Evolutionary conservation across 2,113 vertebrate species (phyloP).

Genomic region (Alosa alosa): DNA sequence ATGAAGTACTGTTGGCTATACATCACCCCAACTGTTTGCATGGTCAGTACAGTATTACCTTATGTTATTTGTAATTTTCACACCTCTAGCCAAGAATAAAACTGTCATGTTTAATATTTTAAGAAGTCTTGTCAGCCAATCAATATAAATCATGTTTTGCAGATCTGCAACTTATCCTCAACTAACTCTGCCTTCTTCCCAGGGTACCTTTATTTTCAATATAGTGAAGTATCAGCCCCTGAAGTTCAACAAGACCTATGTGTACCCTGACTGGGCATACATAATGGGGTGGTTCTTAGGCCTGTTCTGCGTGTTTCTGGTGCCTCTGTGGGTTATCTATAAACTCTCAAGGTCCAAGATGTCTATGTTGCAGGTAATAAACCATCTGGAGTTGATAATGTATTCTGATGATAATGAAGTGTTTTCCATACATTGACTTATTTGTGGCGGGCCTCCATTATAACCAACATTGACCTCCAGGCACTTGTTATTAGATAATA

Average conservation of each 20-base stretch:
- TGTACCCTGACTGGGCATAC: conserved; percentile 87
- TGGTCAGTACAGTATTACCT: conserved; percentile 54
- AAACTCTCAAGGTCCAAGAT: conserved; percentile 60
- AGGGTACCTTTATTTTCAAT: conserved; percentile 68
- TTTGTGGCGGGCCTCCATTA: no score
- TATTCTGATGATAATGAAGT: neutral
- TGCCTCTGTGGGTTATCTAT: conserved; percentile 81
- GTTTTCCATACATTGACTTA: no score
- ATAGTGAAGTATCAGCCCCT: conserved; percentile 64
- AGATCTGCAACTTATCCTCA: neutral
- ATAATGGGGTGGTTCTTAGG: conserved; percentile 84
- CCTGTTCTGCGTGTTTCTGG: conserved; percentile 83
- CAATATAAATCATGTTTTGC: neutral
- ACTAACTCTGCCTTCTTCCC: neutral
- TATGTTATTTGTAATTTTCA: neutral
- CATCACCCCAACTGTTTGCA: conserved; percentile 61
- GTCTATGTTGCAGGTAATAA: conserved; percentile 56
- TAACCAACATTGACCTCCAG: no score
- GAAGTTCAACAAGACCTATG: conserved; percentile 84
- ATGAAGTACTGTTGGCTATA: conserved; percentile 70
- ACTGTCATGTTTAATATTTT: neutral
- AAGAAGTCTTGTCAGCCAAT: neutral
- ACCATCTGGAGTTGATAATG: neutral
- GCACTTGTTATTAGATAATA: no score
- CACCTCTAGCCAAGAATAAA: neutral